Base-by-base conservation (phyloP, 2,113 vertebrate species). In the Nothoprocta pentlandii region DNA sequence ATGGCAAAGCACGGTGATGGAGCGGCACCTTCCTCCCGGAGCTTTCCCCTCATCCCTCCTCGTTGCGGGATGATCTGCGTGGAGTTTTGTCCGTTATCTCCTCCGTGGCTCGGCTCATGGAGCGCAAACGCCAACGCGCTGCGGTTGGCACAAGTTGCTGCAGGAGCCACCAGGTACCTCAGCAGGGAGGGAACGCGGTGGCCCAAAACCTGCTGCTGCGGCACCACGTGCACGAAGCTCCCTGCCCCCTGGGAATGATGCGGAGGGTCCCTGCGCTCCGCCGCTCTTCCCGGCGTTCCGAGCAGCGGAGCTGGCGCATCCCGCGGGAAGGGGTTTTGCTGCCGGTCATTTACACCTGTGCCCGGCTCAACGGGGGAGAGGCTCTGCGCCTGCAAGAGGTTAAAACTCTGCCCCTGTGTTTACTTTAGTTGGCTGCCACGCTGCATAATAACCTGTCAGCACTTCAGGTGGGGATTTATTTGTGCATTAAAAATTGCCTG, bases 391-490 rank as follows among this genome's bases (percentile, higher is more conserved):
- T 97, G 92, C 95, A 97, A 97, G 96, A 97, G 97, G 98, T 98
- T 98, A 97, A 98, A 97, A 85, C 97, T 92, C 32, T 96, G 97
- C 97, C 97, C 97, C 97, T 92, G 96, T 97, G 97, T 97, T 98
- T 97, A 91, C 97, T 97, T 96, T 96, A 91, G 96, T 84, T 97
- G 98, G 98, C 98, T 96, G 97, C 97, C 97, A 95, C 92, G 36
- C 96, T 83, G 97, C 97, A 96, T 97, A 97, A 97, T 97, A 95
- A 98, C 98, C 98, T 98, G 97, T 98, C 98, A 98, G 96, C 97
- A 97, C 97, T 96, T 98, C 97, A 96, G 97, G 96, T 97, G 97
- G 95, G 97, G 98, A 98, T 98, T 98, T 98, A 98, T 98, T 98
- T 97, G 97, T 97, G 98, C 97, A 98, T 98, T 98, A 98, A 98